phyloP scores from a whole-genome alignment of 2,113 vertebrate genomes.

The Hyaena hyaena region DNA sequence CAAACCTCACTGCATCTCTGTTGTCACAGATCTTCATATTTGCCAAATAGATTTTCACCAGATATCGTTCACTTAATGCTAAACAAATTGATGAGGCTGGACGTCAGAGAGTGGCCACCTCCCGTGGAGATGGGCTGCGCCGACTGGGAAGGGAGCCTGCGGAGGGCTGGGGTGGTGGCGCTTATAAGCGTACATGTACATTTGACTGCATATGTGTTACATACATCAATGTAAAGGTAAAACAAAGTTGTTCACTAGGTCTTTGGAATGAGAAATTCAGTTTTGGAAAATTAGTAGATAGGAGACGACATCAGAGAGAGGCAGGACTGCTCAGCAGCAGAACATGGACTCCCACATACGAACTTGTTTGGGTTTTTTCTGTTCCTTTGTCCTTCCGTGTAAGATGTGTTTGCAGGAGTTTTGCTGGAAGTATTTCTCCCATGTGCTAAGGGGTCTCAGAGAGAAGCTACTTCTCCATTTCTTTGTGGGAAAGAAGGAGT shows the following conservation, averaged over 20 bases:
- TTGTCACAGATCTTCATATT: background rate
- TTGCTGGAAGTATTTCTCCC: background rate
- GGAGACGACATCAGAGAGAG: background rate
- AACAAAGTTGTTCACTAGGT: background rate
- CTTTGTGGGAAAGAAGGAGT: background rate
- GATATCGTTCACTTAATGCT: background rate
- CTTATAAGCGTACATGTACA: too few relatives aligned
- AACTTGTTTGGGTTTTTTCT: background rate
- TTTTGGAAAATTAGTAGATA: background rate
- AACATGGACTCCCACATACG: background rate
- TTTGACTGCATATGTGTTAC: background rate
- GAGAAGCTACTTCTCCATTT: slow-evolving; percentile 13
- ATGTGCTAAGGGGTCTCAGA: background rate
- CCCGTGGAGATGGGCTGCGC: background rate
- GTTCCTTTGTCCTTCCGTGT: background rate
- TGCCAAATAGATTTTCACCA: background rate
- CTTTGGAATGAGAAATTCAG: background rate
- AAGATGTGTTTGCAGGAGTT: background rate
- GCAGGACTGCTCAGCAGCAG: background rate
- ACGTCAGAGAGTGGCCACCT: background rate
- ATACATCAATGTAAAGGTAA: background rate
- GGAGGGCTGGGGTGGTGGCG: background rate
- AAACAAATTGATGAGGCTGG: background rate
- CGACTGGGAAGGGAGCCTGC: background rate
- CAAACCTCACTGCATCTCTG: background rate